Conservation (phyloP, 2,113 vertebrate genomes). For the Vulpes lagopus region DNA sequence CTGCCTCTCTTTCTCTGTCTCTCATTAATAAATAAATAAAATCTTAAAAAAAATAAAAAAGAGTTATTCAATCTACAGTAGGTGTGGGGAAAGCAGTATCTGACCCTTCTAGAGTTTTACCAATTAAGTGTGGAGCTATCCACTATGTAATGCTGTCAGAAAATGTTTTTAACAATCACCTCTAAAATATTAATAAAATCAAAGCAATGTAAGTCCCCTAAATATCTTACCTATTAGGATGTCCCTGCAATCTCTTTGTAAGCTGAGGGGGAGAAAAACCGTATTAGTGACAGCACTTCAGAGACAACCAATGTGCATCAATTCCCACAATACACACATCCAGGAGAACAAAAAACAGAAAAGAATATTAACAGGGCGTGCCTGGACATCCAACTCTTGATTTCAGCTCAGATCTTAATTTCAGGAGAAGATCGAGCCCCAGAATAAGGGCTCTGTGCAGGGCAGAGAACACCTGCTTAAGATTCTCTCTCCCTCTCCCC, state of each 20-base stretch:
- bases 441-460: not conserved
- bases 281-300: slow-evolving; percentile 5
- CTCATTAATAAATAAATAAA: too few species aligned
- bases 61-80: not conserved
- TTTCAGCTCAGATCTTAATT: not conserved
- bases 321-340: not conserved
- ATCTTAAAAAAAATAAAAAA: not conserved
- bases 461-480: not conserved
- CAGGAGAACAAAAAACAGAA: not conserved
- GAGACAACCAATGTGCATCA: not conserved
- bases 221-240: slow-evolving; percentile 92
- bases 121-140: not conserved
- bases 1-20: too few species aligned
- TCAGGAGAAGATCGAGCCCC: not conserved
- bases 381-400: not conserved
- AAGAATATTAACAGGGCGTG: not conserved
- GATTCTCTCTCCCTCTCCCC: not conserved
- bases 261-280: slow-evolving; percentile 87
- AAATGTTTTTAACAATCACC: not conserved
- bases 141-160: not conserved
- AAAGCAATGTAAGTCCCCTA: not conserved
- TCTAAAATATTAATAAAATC: slow-evolving; percentile 8
- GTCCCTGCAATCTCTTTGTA: slow-evolving; percentile 95
- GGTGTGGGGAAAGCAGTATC: not conserved
- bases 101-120: not conserved